Evolutionary conservation across 2,797 vertebrate genomes (phyloP), one percentile per base, ranked within the genome.

Genomic region (Hybognathus amarus): DNA sequence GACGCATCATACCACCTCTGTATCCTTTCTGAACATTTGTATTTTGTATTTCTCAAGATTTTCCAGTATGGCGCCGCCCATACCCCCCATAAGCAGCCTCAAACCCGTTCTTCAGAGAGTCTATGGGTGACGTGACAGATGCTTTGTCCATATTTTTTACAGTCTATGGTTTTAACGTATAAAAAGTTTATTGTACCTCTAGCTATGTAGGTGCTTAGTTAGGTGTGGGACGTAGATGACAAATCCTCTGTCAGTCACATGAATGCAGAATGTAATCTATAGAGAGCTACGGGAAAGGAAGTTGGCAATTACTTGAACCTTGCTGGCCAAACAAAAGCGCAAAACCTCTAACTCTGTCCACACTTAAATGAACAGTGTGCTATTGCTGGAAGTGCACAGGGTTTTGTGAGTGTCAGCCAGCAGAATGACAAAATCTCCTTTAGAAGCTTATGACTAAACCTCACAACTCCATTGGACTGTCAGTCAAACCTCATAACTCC

Each of bases 221-320:
- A 33, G 10, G 54, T 70, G 64, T 10, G n/a, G 38, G 59, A 33
- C n/a, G 30, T 20, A 20, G 56, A 77, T 66, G 56, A 71, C 67
- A 82, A 82, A 70, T 78, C 45, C 33, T 70, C 73, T 63, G 30
- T 47, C 67, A 76, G 42, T 77, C 56, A 24, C 78, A 24, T 5
- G 17, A 61, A 45, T 69, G 75, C 73, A 64, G 78, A 67, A 52
- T 66, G 27, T 77, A 83, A 85, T 59, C 67, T 74, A 79, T 56
- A 86, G 80, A 87, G 85, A 87, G 84, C 74, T 38, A 78, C 56
- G 50, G 67, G 78, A 87, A 87, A 79, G 82, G 71, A 85, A 86
- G 83, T 80, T 73, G 80, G 22, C 82, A 88, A 83, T 50, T 71
- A 78, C 75, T 67, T 76, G 64, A 87, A 77, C 61, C 86, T 82